Conservation (phyloP, 2,797 vertebrate species). For the Helostoma temminkii region DNA sequence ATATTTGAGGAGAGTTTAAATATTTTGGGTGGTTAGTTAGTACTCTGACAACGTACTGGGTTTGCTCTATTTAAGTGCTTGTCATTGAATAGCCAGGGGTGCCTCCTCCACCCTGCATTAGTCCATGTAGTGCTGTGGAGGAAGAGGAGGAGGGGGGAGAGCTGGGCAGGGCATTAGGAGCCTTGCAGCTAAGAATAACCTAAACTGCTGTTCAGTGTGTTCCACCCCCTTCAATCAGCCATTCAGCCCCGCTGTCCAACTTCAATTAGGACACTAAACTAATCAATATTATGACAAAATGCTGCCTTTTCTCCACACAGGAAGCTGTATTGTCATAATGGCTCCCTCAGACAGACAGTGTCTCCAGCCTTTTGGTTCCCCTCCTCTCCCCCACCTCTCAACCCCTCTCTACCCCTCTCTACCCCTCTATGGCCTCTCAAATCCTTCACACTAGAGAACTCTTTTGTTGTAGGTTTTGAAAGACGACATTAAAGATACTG, state of each 20-base stretch:
- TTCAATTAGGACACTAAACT: conserved; percentile 71
- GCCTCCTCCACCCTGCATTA: conserved; percentile 45
- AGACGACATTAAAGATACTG: conserved; percentile 34
- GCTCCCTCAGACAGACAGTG: conserved; percentile 43
- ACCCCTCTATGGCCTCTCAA: background rate
- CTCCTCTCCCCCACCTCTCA: conserved; percentile 14
- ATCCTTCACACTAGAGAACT: background rate
- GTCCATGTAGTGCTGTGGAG: conserved; percentile 28
- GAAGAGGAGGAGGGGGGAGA: conserved; percentile 6
- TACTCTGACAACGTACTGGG: too few relatives aligned
- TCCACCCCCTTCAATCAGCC: conserved; percentile 31
- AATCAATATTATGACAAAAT: conserved; percentile 74
- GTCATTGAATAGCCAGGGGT: conserved; percentile 23
- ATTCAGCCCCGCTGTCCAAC: conserved; percentile 45
- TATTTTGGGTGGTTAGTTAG: too few relatives aligned
- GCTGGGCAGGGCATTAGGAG: conserved; percentile 28
- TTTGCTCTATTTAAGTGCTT: conserved; percentile 3
- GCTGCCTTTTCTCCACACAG: conserved; percentile 66
- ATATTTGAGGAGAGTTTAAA: too few relatives aligned
- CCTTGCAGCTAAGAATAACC: conserved; percentile 63
- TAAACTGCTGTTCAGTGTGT: conserved; percentile 24
- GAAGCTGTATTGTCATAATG: conserved; percentile 58
- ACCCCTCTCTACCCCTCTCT: background rate
- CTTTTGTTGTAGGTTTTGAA: conserved; percentile 7
- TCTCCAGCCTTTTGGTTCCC: conserved; percentile 11